Evolutionary conservation across 2,888 invertebrate genomes (phyloP), one percentile per base, ranked within the genome.

Genomic region (Aproaerema taeniolella): DNA sequence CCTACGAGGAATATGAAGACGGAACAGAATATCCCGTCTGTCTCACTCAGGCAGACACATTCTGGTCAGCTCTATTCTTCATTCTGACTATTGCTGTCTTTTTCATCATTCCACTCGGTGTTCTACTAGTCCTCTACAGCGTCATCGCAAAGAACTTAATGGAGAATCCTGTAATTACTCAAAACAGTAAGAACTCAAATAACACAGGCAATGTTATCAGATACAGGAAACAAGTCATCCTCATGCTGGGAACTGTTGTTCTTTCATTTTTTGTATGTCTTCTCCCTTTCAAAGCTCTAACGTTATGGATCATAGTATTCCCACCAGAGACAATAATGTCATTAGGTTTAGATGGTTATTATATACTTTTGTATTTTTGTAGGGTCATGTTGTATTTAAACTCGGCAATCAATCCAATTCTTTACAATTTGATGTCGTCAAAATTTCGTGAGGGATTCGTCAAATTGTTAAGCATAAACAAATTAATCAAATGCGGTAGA

Each of bases 361-460:
- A 93, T 77, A 93, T 92, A 68, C 83, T 96, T 45, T 85, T 96
- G 46, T 95, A 94, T 75, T 93, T 95, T 77, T 93, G 93, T 65
- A 90, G 96, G 52, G 91, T 95, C 39, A 94, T 96, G 93, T 83
- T 95, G 51, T 95, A 96, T 78, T 89, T 96, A 38, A 96, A 97
- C 76, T 96, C 96, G 33, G 96, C 96, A 8, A 91, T 96, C 39
- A 97, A 97, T 86, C 96, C 96, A 8, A 94, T 96, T 58, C 82
- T 97, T 37, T 97, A 97, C 78, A 96, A 96, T 71, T 89, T 96
- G 39, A 95, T 96, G 92, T 95, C 95, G 42, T 94, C 95, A 1
- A 96, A 96, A 69, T 97, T 97, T 79, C 89, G 96, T 6, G 91
- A 92, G 36, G 95, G 94, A 2, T 95, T 95, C 55, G 87, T 92